Conservation (phyloP, 2,797 vertebrate genomes). For the Antrozous pallidus region DNA sequence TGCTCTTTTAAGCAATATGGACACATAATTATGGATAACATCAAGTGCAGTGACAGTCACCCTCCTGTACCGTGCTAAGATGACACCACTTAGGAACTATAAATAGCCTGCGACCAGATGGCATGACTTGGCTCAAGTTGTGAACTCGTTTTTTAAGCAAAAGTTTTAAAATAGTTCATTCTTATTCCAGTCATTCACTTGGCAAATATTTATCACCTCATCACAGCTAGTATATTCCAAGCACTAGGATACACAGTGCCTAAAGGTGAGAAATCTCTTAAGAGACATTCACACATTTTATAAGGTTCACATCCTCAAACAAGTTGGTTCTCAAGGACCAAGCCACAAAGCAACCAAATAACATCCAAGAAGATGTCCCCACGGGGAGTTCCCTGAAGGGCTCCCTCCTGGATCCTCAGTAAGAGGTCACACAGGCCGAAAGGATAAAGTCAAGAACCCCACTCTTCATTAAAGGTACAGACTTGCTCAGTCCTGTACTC, state of each 20-base stretch:
- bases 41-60: not conserved
- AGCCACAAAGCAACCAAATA: not conserved
- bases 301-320: not conserved
- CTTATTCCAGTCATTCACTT: slow-evolving; percentile 39
- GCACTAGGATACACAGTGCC: not conserved
- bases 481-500: not conserved
- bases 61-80: not conserved
- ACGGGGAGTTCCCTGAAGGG: not conserved
- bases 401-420: not conserved
- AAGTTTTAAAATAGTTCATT: slow-evolving; percentile 54
- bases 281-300: not conserved
- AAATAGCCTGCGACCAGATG: slow-evolving; percentile 54
- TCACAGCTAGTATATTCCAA: not conserved
- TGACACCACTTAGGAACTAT: not conserved
- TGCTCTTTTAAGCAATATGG: not conserved
- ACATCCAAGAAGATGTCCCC: not conserved
- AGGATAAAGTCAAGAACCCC: not conserved
- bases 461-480: not conserved
- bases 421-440: not conserved
- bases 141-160: slow-evolving; percentile 46
- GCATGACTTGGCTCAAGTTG: not conserved
- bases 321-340: not conserved
- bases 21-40: not conserved
- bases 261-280: not conserved
- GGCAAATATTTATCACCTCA: slow-evolving; percentile 7